Base-by-base conservation (phyloP, 2,888 invertebrate species). In the Junonia oenone region DNA sequence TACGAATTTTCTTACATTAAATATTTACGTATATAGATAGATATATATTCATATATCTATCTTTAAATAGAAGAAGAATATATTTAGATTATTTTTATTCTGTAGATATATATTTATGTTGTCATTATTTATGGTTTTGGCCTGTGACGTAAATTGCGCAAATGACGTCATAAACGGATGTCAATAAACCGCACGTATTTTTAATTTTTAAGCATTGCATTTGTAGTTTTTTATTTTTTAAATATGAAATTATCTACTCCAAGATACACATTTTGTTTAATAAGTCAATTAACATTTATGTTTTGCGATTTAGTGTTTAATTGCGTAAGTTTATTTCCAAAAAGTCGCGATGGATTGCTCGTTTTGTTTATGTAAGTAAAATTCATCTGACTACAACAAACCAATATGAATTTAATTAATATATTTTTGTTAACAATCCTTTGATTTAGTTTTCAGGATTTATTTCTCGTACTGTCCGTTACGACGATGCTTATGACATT, bases 401-500 rank as follows among this genome's bases (percentile, higher is more conserved):
- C 35, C n/a, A 2, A 1, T 9, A 17, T 5, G n/a, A 2, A 50
- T 15, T 19, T 19, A n/a, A 31, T n/a, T 33, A 33, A 3, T 45
- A n/a, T n/a, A 0, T 15, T 37, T 15, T n/a, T n/a, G n/a, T n/a
- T 52, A 13, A 55, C 31, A 38, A n/a, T 14, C 48, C 27, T 33
- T 49, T 50, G 26, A 79, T 84, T 62, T 83, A 98, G 98, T 68
- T 92, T 96, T 63, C 98, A 98, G 91, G 98, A 98, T 82, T 92
- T 97, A 59, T 94, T 95, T 72, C 92, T 97, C 43, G 93, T 98
- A 54, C 92, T 97, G 63, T 94, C 96, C 6, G 92, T 97, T 50
- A 95, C 97, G 17, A 91, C 95, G 27, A 92, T 98, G 66, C 91
- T 98, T 66, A 92, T 98, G 72, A 94, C 95, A 60, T 95, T 98